A percentile compares a stretch with the other conserved stretches of the same genome.
Evolutionary conservation across 2,888 invertebrate species (phyloP).

Genomic region (Galeopsomyia nigrocyanea): DNA sequence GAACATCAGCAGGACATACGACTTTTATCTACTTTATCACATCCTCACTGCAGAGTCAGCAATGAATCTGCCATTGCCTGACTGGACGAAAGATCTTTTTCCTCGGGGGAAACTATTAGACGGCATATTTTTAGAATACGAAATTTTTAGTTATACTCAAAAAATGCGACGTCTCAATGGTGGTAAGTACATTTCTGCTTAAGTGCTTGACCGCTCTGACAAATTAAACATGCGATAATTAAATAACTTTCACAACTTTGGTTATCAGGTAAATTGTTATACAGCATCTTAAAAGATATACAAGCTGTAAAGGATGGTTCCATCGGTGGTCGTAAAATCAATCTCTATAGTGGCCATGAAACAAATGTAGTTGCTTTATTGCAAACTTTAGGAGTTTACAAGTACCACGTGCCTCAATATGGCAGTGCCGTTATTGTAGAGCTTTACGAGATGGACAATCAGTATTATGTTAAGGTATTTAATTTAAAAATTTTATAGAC

Average conservation of each 20-base stretch:
- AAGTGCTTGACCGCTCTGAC: constrained; percentile 15
- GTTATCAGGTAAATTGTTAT: constrained; percentile 61
- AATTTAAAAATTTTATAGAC: neutral
- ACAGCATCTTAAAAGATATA: constrained; percentile 46
- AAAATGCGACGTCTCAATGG: constrained; percentile 71
- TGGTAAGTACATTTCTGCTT: constrained; percentile 61
- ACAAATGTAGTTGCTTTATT: constrained; percentile 59
- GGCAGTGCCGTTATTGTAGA: constrained; percentile 61
- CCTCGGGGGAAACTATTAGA: constrained; percentile 71
- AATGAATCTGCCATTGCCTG: constrained; percentile 72
- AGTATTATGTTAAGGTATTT: constrained; percentile 58
- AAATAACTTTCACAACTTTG: too few species aligned
- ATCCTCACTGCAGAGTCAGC: constrained; percentile 68
- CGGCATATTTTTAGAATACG: constrained; percentile 71
- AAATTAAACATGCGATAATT: constrained; percentile 44
- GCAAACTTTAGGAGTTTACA: constrained; percentile 58
- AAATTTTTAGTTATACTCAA: constrained; percentile 72
- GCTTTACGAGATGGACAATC: constrained; percentile 51
- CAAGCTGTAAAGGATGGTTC: constrained; percentile 56
- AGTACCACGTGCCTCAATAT: constrained; percentile 58
- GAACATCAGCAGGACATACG: constrained; percentile 45
- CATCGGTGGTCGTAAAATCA: constrained; percentile 60
- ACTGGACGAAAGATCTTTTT: constrained; percentile 72
- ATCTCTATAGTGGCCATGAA: constrained; percentile 61
- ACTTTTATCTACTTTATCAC: constrained; percentile 56